Evolutionary conservation across 2,888 invertebrate genomes (phyloP), one percentile per base, ranked within the genome.

Genomic region (Chloroclystis v-ata): DNA sequence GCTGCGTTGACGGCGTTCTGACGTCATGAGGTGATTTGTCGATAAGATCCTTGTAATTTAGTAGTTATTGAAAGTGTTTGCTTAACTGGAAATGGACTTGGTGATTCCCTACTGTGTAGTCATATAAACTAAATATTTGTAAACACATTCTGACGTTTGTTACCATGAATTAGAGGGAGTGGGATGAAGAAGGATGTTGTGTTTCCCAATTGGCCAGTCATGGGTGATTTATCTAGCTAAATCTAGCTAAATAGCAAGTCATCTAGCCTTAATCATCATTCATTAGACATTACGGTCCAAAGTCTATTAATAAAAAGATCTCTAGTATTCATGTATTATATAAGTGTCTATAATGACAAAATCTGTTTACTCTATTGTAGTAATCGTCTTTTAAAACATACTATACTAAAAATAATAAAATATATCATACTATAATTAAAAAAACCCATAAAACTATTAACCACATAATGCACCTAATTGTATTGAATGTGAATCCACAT

Each of bases 1-100:
- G 24, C 13, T 13, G 28, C 10, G 28, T 29, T 7, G 20, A 5
- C 6, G 16, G 32, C 7, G 28, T 8, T 35, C 28, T 74, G 69
- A 71, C 74, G 70, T 71, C 65, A 67, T 54, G 66, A 63, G 64
- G 69, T 54, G 60, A 54, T 58, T 61, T 63, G 62, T 64, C 37
- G 61, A 63, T 63, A 56, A 61, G 65, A 69, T 67, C 28, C 63
- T 62, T 60, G 58, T 52, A 38, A 59, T 58, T 45, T 38, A 51
- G 37, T 29, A 11, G 14, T 14, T 44, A 49, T 47, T 54, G 45
- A 52, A 49, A 47, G 47, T 32, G 16, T 43, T 56, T 56, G 47
- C 42, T 53, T 43, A 48, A 41, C 49, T 60, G 53, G 58, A 58
- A 59, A 54, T 52, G 43, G 43, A 47, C 38, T 37, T 42, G 65